Evolutionary conservation across 2,797 vertebrate genomes (phyloP).

Genomic region (Silurus aristotelis): DNA sequence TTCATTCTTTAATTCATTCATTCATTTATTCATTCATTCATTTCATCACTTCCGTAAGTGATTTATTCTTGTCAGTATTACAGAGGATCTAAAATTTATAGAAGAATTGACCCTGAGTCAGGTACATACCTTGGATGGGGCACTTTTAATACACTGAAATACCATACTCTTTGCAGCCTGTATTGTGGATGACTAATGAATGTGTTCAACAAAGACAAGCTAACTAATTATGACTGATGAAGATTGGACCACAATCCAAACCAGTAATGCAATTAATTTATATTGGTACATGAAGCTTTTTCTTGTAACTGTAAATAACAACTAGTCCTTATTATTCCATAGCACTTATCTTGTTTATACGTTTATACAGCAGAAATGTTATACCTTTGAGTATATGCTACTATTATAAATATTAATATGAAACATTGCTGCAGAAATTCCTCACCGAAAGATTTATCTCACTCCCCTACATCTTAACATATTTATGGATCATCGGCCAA

Average conservation of each 20-base stretch:
- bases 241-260: neutral
- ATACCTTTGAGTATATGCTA: neutral
- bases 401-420: neutral
- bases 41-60: neutral
- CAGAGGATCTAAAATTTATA: neutral
- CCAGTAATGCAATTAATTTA: conserved; percentile 1
- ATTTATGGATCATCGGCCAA: conserved; percentile 14
- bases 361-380: neutral
- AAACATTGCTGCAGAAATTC: neutral
- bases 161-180: neutral
- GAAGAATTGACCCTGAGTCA: no score
- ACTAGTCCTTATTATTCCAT: neutral
- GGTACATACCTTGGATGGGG: no score
- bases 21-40: no score
- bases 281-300: neutral
- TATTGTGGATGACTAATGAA: conserved; percentile 10
- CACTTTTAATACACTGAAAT: no score
- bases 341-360: neutral
- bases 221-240: conserved; percentile 22
- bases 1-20: no score
- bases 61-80: neutral
- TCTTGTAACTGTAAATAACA: conserved; percentile 14
- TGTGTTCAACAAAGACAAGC: neutral
- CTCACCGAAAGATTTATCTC: neutral
- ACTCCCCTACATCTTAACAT: conserved; percentile 15